Evolutionary conservation across 2,888 invertebrate genomes (phyloP), one percentile per base, ranked within the genome.

Genomic region (Epirrhoe alternata): DNA sequence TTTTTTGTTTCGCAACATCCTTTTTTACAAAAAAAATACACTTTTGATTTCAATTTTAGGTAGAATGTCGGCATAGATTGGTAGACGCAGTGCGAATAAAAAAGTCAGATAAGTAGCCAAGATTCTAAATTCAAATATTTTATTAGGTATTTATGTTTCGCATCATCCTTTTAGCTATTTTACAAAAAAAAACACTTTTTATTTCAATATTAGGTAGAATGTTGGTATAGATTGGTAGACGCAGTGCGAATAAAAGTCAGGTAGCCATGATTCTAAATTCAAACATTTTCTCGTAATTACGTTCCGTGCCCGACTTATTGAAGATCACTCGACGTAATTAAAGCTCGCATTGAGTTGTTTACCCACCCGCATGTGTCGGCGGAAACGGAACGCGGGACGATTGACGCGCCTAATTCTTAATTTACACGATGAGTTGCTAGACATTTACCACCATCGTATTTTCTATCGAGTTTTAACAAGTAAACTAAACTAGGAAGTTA

Each of bases 271-370:
- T 81, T 84, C 82, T 71, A 74, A 86, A 84, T 86, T 84, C 81
- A 76, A 87, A 87, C 81, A 79, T 78, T 63, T 79, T 75, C 76
- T 77, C 74, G 77, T 80, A 82, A 86, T 83, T 83, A 80, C 85
- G 85, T 85, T 83, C 81, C 83, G 84, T 86, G 85, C 78, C 81
- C 73, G 68, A 78, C 82, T 81, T 83, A 84, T 84, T 87, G 87
- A 84, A 89, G 87, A 90, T 90, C 89, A 87, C 88, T 89, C 85
- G 80, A 86, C 85, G 83, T 89, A 90, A 90, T 90, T 90, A 89
- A 89, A 84, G 88, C 81, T 78, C 83, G 83, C 86, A 86, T 85
- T 85, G 89, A 88, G 90, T 89, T 92, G 90, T 91, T 91, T 91
- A 91, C 89, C 81, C 85, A 79, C 90, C 90, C 91, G 90, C 90